Conservation (phyloP, 2,797 vertebrate genomes). For the Lithobates pipiens region DNA sequence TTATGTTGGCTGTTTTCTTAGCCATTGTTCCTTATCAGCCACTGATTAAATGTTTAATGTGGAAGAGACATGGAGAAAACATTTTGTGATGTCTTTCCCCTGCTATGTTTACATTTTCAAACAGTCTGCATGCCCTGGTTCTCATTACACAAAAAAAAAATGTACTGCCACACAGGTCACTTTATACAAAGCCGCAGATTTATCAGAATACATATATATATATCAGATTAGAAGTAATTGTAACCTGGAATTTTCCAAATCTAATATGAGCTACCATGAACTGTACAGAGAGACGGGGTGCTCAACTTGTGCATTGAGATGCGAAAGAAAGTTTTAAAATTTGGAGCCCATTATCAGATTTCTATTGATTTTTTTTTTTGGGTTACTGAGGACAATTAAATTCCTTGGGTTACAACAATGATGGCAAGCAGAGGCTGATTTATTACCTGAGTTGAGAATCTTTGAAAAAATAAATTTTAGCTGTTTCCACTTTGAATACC, state of each 20-base stretch:
- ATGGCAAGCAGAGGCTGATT: too few species aligned
- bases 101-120: constrained; percentile 46
- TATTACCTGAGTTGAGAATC: too few species aligned
- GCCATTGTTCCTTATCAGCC: constrained; percentile 61
- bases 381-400: too few species aligned
- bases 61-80: constrained; percentile 50
- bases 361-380: too few species aligned
- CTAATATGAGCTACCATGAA: neutral
- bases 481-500: too few species aligned
- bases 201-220: neutral
- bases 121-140: constrained; percentile 6
- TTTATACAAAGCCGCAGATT: neutral
- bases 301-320: too few species aligned
- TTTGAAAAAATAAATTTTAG: too few species aligned
- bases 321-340: too few species aligned
- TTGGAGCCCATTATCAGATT: too few species aligned
- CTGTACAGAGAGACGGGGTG: too few species aligned
- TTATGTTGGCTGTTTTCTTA: constrained; percentile 58
- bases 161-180: too few species aligned
- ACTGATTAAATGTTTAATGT: constrained; percentile 61
- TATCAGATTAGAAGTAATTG: neutral
- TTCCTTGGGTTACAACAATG: too few species aligned
- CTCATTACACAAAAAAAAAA: constrained; percentile 4
- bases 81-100: constrained; percentile 51
- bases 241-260: neutral